phyloP scores from a whole-genome alignment of 2,797 vertebrate genomes.

The Paratrypauchen microcephalus region DNA sequence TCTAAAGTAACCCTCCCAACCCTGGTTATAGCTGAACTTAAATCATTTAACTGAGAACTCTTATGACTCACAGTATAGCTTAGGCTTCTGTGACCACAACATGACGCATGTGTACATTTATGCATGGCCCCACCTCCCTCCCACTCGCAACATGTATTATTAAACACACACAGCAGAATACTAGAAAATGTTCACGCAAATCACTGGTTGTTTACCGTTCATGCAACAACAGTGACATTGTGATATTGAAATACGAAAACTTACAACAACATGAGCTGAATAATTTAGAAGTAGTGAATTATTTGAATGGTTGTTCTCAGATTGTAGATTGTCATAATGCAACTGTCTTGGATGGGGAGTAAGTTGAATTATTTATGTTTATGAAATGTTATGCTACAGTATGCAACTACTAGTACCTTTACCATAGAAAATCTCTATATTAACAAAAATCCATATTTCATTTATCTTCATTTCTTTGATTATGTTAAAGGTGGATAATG shows the following conservation, averaged over 20 bases:
- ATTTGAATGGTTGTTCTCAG: no score
- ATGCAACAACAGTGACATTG: background rate
- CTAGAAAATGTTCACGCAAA: background rate
- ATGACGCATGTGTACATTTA: conserved; percentile 2
- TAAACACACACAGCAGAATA: conserved; percentile 1
- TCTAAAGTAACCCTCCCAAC: no score
- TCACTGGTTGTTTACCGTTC: background rate
- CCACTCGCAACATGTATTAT: background rate
- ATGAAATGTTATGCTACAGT: no score
- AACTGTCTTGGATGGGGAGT: no score
- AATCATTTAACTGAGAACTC: background rate
- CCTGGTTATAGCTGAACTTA: background rate
- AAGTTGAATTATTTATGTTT: no score
- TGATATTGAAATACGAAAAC: background rate
- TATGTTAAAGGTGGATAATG: no score
- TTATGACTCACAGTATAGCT: background rate
- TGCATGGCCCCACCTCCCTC: background rate
- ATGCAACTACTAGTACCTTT: no score
- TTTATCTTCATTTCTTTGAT: no score
- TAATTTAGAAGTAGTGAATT: no score
- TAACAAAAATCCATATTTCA: no score
- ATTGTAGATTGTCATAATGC: no score
- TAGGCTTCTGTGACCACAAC: background rate
- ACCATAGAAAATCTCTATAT: no score
- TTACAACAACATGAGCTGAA: background rate